phyloP scores from a whole-genome alignment of 2,113 vertebrate species.

The Paracanthobrama guichenoti region DNA sequence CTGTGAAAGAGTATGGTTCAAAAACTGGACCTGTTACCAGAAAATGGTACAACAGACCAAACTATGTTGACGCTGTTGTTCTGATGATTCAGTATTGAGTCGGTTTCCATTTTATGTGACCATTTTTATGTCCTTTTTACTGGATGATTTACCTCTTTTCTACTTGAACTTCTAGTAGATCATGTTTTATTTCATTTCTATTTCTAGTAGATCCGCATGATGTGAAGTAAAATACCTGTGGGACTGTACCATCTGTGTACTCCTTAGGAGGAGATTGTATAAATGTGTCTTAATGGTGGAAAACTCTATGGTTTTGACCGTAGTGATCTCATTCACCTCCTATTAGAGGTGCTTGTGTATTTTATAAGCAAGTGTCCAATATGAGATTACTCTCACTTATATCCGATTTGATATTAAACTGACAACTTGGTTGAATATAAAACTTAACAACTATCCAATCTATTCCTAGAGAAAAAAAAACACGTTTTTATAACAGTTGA shows the following conservation, averaged over 20 bases:
- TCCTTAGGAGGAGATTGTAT: conserved; percentile 1
- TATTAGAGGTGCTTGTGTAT: conserved; percentile 22
- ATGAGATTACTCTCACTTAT: neutral
- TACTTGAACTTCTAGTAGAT: conserved; percentile 39
- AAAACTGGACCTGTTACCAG: conserved; percentile 12
- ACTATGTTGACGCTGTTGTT: conserved; percentile 7
- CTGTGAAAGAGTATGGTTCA: conserved; percentile 48
- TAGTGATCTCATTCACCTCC: conserved; percentile 19
- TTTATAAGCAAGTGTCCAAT: neutral
- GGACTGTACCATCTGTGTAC: conserved; percentile 20
- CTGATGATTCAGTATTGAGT: conserved; percentile 21
- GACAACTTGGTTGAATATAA: neutral
- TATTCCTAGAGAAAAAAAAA: no score
- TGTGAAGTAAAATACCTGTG: neutral
- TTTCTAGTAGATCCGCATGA: conserved; percentile 1
- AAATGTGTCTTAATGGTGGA: conserved; percentile 1
- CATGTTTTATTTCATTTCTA: conserved; percentile 19
- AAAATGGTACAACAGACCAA: conserved; percentile 43
- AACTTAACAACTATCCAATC: no score
- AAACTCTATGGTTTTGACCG: conserved; percentile 8
- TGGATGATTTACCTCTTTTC: conserved; percentile 47
- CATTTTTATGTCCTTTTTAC: neutral
- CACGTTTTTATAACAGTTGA: neutral
- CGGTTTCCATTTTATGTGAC: conserved; percentile 17
- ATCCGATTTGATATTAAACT: conserved; percentile 23